Conservation (phyloP, 2,113 vertebrate species). For the Laticauda colubrina region DNA sequence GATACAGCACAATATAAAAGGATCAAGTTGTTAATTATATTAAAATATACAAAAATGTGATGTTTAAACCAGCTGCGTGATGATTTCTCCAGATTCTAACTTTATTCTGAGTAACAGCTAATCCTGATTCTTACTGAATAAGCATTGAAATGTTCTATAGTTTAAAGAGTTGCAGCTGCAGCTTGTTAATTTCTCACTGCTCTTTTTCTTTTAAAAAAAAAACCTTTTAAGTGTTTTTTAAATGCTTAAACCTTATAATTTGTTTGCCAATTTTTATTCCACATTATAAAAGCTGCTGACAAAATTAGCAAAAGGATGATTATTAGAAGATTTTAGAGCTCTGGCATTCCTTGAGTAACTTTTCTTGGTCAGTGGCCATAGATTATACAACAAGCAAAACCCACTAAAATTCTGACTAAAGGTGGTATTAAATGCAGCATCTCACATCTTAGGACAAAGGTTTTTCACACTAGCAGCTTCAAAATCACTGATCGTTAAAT, state of each 20-base stretch:
- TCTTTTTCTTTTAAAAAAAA: background rate
- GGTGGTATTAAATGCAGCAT: constrained; percentile 56
- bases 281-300: background rate
- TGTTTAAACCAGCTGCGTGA: background rate
- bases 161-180: constrained; percentile 7
- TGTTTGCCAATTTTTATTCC: background rate
- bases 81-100: constrained; percentile 44
- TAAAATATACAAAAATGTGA: background rate
- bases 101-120: constrained; percentile 56
- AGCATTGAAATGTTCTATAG: constrained; percentile 30
- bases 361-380: constrained; percentile 43
- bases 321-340: constrained; percentile 53
- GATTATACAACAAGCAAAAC: constrained; percentile 54
- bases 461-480: constrained; percentile 59
- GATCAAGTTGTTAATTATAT: background rate
- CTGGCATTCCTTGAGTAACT: constrained; percentile 62
- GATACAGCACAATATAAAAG: background rate
- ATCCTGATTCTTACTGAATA: constrained; percentile 51
- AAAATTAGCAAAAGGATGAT: constrained; percentile 41
- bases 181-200: constrained; percentile 9
- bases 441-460: constrained; percentile 59
- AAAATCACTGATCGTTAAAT: constrained; percentile 72
- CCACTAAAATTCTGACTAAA: constrained; percentile 59
- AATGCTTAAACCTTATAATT: background rate
- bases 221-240: background rate